Evolutionary conservation across 2,888 invertebrate genomes (phyloP).

Genomic region (Drosophila maculinotata): DNA sequence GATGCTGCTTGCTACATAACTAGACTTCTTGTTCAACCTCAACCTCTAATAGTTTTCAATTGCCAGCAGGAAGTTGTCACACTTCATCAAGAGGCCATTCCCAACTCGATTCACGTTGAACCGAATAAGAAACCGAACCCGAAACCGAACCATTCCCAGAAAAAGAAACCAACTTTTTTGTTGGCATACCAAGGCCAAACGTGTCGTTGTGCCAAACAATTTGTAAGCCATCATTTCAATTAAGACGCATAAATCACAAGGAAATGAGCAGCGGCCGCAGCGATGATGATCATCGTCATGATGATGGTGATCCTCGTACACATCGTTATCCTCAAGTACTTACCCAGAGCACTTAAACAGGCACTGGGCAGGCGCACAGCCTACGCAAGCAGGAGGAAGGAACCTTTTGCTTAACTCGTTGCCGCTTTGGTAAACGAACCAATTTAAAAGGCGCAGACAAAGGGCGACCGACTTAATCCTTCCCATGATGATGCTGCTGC

Average conservation of each 20-base stretch:
- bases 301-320: conserved; percentile 36
- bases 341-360: conserved; percentile 65
- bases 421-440: conserved; percentile 72
- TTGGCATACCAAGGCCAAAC: conserved; percentile 46
- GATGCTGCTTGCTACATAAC: neutral
- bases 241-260: conserved; percentile 77
- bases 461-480: conserved; percentile 68
- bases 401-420: conserved; percentile 59
- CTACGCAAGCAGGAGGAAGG: conserved; percentile 50
- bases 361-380: conserved; percentile 64
- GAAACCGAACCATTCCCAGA: conserved; percentile 25
- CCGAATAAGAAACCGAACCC: neutral
- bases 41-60: conserved; percentile 13
- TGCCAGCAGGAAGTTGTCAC: conserved; percentile 53
- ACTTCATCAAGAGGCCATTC: conserved; percentile 24
- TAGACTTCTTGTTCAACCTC: neutral
- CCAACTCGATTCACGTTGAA: conserved; percentile 31
- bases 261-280: conserved; percentile 66
- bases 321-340: conserved; percentile 76
- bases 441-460: conserved; percentile 70
- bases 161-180: conserved; percentile 34
- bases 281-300: conserved; percentile 22
- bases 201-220: conserved; percentile 67
- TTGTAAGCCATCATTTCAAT: conserved; percentile 81
- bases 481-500: conserved; percentile 30